These are phyloP conservation scores for Argyrosomus japonicus DNA, from an alignment of 2,113 vertebrate genomes.

Conservation along the genomic window DNA sequence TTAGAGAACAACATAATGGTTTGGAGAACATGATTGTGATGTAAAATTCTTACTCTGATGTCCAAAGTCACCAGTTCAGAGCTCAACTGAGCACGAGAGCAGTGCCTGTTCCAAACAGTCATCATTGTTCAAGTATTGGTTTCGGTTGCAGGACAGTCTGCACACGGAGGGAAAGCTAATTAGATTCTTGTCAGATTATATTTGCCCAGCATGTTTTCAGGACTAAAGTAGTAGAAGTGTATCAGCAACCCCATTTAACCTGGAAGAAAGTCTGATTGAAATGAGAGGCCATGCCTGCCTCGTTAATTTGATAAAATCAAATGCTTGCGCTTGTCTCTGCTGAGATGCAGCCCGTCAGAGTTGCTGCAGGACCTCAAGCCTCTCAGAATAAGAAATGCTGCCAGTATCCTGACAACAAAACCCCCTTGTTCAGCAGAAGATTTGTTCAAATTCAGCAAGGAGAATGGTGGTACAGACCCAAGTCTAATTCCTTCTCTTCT, in stretches of 20 bases:
- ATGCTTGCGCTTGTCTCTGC: not conserved
- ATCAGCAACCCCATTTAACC: constrained; percentile 18
- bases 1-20: not conserved
- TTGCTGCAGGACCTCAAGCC: constrained; percentile 18
- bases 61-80: not conserved
- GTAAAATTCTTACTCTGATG: not conserved
- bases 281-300: constrained; percentile 36
- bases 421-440: constrained; percentile 12
- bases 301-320: constrained; percentile 32
- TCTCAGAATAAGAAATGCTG: constrained; percentile 10
- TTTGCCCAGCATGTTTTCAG: not conserved
- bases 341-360: not conserved
- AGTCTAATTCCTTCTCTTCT: not conserved
- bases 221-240: not conserved
- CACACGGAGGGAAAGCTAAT: constrained; percentile 6
- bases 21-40: not conserved
- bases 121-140: not conserved
- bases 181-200: constrained; percentile 14
- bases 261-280: constrained; percentile 18
- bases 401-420: constrained; percentile 38
- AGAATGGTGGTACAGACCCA: not conserved
- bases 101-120: not conserved
- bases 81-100: not conserved
- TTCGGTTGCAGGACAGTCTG: not conserved
- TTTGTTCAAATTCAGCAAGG: constrained; percentile 8